These are phyloP conservation scores for Reticulitermes speratus DNA, from an alignment of 1,140 invertebrate genomes.

Conservation along the genomic window DNA sequence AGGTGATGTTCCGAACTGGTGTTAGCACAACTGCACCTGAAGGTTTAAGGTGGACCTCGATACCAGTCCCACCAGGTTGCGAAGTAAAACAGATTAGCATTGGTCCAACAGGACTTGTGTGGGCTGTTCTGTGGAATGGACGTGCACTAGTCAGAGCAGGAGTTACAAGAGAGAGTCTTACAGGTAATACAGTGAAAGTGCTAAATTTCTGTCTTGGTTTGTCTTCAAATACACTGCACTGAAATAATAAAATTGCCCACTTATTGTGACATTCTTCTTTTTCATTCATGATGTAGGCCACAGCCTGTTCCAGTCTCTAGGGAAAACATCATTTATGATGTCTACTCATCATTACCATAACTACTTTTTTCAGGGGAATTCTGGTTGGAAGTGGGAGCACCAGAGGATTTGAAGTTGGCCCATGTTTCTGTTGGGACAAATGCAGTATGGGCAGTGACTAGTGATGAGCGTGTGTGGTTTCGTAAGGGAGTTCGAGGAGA, in stretches of 20 bases:
- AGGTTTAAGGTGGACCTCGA: conserved; percentile 76
- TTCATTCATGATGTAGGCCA: no score
- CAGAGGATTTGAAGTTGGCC: conserved; percentile 63
- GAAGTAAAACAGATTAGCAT: conserved; percentile 83
- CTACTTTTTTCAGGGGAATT: conserved; percentile 56
- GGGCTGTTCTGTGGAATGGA: conserved; percentile 80
- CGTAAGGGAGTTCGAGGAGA: conserved; percentile 78
- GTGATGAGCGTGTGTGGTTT: conserved; percentile 86
- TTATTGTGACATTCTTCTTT: background rate
- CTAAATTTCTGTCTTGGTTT: background rate
- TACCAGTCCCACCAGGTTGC: conserved; percentile 68
- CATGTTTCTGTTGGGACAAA: conserved; percentile 82
- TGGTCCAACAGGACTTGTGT: conserved; percentile 78
- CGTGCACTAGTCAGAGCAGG: conserved; percentile 75
- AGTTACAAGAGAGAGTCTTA: conserved; percentile 68
- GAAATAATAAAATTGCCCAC: background rate
- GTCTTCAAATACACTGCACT: background rate
- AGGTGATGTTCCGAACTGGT: conserved; percentile 81
- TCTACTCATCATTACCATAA: background rate
- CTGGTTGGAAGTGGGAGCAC: conserved; percentile 80
- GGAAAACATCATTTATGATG: no score
- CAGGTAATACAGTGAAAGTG: conserved; percentile 51
- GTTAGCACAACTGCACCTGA: conserved; percentile 79
- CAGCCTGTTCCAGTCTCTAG: no score
- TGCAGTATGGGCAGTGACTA: conserved; percentile 82